Conservation (phyloP, 2,888 invertebrate species). For the Sarcophaga carnaria region DNA sequence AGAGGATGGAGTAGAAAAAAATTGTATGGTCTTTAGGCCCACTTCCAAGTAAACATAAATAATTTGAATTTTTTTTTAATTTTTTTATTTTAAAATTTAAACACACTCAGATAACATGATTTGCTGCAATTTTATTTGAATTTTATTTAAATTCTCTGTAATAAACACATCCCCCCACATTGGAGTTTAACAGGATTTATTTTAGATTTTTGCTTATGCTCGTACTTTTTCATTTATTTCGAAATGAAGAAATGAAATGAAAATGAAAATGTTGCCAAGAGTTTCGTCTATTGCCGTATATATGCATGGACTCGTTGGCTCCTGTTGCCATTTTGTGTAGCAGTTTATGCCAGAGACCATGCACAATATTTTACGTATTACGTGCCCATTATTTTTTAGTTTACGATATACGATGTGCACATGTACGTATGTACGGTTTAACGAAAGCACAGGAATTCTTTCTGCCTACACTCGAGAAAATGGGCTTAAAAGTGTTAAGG, state of each 20-base stretch:
- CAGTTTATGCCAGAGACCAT: slow-evolving; percentile 31
- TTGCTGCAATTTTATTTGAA: slow-evolving; percentile 59
- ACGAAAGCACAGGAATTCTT: background rate
- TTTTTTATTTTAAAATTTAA: background rate
- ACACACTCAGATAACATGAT: slow-evolving; percentile 58
- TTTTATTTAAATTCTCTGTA: slow-evolving; percentile 60
- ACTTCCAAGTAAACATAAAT: too few relatives aligned
- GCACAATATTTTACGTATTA: slow-evolving; percentile 56
- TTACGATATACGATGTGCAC: slow-evolving; percentile 1
- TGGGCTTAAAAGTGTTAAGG: slow-evolving; percentile 48
- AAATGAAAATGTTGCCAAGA: background rate
- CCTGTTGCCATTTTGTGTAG: background rate
- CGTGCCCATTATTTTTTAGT: slow-evolving; percentile 50
- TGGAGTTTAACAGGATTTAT: background rate
- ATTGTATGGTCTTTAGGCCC: background rate
- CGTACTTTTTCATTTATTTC: background rate
- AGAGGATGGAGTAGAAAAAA: background rate
- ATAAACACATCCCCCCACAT: background rate
- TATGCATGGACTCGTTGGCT: background rate
- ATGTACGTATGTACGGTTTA: slow-evolving; percentile 4
- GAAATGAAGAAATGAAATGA: background rate
- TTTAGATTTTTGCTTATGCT: background rate
- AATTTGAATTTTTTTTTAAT: too few relatives aligned
- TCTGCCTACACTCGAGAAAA: slow-evolving; percentile 50
- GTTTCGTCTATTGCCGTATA: background rate